A percentile compares a stretch with the other conserved stretches of the same genome.
Evolutionary conservation across 2,888 invertebrate genomes (phyloP).

Genomic region (Synanthedon vespiformis): DNA sequence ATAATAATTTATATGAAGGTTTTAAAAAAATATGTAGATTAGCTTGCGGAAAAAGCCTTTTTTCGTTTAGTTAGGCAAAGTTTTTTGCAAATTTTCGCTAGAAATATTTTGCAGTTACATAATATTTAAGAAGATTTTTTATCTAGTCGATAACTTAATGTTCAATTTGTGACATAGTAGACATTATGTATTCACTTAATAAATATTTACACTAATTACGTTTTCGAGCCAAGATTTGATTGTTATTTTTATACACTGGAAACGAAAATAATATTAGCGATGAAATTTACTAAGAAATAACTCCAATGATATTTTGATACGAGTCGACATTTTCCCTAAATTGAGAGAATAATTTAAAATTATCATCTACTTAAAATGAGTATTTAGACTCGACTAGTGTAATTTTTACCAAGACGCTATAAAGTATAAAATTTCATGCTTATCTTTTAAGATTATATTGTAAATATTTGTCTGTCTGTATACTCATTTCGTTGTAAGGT

Average conservation of each 20-base stretch:
- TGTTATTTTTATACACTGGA: not conserved
- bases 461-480: not conserved
- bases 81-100: slow-evolving; percentile 5
- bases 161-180: not conserved
- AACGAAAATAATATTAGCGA: too few species aligned
- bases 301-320: too few species aligned
- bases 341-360: not conserved
- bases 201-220: not conserved
- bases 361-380: not conserved
- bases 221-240: not conserved
- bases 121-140: not conserved
- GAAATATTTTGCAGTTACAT: slow-evolving; percentile 11
- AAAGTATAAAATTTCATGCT: not conserved
- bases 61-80: not conserved
- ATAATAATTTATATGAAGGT: slow-evolving; percentile 13
- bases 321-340: not conserved
- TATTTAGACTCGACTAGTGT: not conserved
- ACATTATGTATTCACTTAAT: not conserved
- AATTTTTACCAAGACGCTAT: not conserved
- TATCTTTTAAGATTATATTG: not conserved
- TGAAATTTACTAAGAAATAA: too few species aligned
- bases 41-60: not conserved
- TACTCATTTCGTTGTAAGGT: not conserved
- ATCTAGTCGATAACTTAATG: slow-evolving; percentile 1
- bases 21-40: not conserved